These are phyloP conservation scores for Eleginops maclovinus DNA, from an alignment of 2,113 vertebrate genomes.

Conservation along the genomic window DNA sequence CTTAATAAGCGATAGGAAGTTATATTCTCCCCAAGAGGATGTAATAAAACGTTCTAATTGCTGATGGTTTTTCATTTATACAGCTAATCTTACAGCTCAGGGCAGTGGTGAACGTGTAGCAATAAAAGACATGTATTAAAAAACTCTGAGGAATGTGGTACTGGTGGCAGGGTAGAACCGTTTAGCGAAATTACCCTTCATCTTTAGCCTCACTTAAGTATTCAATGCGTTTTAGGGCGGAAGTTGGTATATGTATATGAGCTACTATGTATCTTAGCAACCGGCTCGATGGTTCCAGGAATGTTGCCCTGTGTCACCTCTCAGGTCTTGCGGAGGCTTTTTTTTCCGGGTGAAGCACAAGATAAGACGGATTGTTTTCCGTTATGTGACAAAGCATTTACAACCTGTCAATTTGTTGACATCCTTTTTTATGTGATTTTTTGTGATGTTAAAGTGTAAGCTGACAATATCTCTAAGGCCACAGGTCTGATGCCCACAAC, in stretches of 20 bases:
- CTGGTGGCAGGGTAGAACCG: slow-evolving; percentile 4
- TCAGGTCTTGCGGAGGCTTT: slow-evolving; percentile 32
- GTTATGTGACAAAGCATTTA: slow-evolving; percentile 51
- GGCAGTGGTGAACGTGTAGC: slow-evolving; percentile 25
- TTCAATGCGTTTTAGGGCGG: background rate
- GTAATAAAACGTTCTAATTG: slow-evolving; percentile 44
- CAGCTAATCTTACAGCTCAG: slow-evolving; percentile 22
- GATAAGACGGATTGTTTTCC: slow-evolving; percentile 46
- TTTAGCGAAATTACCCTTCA: slow-evolving; percentile 4
- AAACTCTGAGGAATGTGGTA: slow-evolving; percentile 22
- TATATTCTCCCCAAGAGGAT: slow-evolving; percentile 16
- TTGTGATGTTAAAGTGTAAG: slow-evolving; percentile 6
- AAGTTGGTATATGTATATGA: slow-evolving; percentile 1
- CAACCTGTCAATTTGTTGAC: slow-evolving; percentile 53
- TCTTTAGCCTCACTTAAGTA: slow-evolving; percentile 2
- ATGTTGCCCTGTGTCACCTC: slow-evolving; percentile 58
- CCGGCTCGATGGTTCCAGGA: slow-evolving; percentile 53
- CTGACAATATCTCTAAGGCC: slow-evolving; percentile 29
- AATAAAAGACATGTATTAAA: slow-evolving; percentile 43
- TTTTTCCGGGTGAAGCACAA: slow-evolving; percentile 23
- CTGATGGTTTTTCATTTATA: slow-evolving; percentile 21
- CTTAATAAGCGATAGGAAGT: slow-evolving; percentile 24
- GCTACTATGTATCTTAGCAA: slow-evolving; percentile 57
- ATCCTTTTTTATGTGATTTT: slow-evolving; percentile 24
- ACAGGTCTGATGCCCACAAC: slow-evolving; percentile 27